Base-by-base conservation (phyloP, 2,888 invertebrate genomes). In the Zygothrica quintamaculata region DNA sequence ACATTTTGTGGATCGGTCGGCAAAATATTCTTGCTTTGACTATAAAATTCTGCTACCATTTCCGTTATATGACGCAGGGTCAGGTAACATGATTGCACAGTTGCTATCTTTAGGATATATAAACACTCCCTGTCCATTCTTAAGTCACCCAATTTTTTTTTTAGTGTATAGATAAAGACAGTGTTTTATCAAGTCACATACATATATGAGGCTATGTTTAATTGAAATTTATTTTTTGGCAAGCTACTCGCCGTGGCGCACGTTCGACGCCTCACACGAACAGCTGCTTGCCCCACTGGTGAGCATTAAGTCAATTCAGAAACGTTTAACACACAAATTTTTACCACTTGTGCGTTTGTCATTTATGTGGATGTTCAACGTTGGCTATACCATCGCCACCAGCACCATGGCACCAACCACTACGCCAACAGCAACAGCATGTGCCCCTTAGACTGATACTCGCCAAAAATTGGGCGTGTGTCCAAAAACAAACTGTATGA, bases 321-420 rank as follows among this genome's bases (percentile, higher is more conserved):
- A 89, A 76, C 89, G 82, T 84, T 89, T 86, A 88, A 84, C 81
- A 86, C 85, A 74, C 71, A 68, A 71, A 51, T 58, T 76, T 73
- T 65, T 65, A 65, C 64, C 86, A 75, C 71, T 84, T 76, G 77
- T 70, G 67, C 69, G 65, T 70, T 72, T 74, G 74, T 67, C 74
- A 70, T 72, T 71, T 74, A 59, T 65, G 31, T 36, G 59, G 43
- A 25, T 56, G 60, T 29, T 29, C 29, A 8, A 6, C 5, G 26
- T 26, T n/a, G 18, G 18, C 18, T 3, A 22, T 22, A 5, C 18
- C 18, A 3, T 22, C 18, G 18, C 18, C 18, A 9, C 2, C 9
- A 9, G 9, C 29, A 5, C 29, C 7, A 29, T 29, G 29, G 3
- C 29, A 3, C 9, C 29, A n/a, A 5, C 7, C 7, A 29, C 29